A percentile compares a stretch with the other conserved stretches of the same genome.
phyloP scores from a whole-genome alignment of 2,113 vertebrate species.

The cattle (Bos taurus) region DNA sequence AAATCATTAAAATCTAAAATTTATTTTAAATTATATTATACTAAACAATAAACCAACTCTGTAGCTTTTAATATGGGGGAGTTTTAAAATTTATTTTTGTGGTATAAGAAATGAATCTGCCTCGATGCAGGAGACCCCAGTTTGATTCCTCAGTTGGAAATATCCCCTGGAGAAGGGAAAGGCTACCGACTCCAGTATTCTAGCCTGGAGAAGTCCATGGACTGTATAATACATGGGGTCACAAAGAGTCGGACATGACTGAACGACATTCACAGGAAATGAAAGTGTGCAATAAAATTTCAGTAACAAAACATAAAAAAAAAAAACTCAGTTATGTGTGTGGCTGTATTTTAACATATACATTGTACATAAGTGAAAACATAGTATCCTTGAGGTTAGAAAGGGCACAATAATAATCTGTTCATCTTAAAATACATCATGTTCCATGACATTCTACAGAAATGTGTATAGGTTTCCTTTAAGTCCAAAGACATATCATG shows the following conservation, averaged over 20 bases:
- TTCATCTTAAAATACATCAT: not conserved
- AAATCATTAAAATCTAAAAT: not conserved
- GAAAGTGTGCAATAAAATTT: not conserved
- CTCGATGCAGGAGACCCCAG: not conserved
- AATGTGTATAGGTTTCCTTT: not conserved
- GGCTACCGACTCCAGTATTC: not conserved
- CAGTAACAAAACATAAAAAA: not conserved
- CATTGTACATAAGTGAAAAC: not conserved
- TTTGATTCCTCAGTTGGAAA: not conserved
- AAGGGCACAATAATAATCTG: not conserved
- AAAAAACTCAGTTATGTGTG: not conserved
- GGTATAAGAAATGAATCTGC: not conserved
- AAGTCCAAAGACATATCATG: not conserved
- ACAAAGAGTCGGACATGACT: not conserved
- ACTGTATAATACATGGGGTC: not conserved
- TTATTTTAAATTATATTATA: not conserved
- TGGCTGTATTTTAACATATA: not conserved
- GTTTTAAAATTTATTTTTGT: not conserved
- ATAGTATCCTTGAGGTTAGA: not conserved
- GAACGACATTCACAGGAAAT: fast-evolving
- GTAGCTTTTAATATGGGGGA: not conserved
- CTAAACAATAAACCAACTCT: not conserved
- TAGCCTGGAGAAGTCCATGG: not conserved
- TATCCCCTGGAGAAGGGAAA: not conserved
- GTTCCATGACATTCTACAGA: not conserved